These are phyloP conservation scores for Eulemur rufifrons DNA, from an alignment of 2,113 vertebrate genomes.

Conservation along the genomic window DNA sequence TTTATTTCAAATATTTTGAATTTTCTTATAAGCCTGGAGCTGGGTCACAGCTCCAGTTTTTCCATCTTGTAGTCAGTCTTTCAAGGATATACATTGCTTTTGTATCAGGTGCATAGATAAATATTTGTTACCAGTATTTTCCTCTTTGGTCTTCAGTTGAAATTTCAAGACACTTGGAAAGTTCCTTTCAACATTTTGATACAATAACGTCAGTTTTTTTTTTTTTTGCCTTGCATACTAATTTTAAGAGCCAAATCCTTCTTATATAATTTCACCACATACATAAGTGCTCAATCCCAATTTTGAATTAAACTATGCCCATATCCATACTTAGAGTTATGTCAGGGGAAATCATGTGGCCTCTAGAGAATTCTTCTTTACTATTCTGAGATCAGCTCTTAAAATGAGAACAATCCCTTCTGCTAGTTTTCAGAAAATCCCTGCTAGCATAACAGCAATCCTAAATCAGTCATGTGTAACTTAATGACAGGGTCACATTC, in stretches of 20 bases:
- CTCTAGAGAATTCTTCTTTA: neutral
- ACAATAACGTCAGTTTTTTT: neutral
- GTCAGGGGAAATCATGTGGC: neutral
- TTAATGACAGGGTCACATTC: neutral
- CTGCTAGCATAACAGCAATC: neutral
- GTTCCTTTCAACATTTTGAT: neutral
- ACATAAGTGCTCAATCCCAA: neutral
- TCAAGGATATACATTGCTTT: neutral
- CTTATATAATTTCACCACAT: neutral
- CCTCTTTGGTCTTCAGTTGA: neutral
- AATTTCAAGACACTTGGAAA: neutral
- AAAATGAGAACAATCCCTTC: neutral
- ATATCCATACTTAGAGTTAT: neutral
- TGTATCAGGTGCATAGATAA: neutral
- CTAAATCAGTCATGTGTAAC: neutral
- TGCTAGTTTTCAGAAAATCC: neutral
- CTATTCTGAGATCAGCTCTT: neutral
- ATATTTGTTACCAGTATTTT: conserved; percentile 9
- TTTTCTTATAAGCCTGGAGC: neutral
- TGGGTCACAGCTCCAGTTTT: neutral
- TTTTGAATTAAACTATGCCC: neutral
- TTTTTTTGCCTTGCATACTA: neutral
- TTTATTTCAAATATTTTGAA: neutral
- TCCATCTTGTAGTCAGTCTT: neutral
- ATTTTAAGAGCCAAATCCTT: conserved; percentile 12